Conservation (phyloP, 2,113 vertebrate genomes). For the Amia ocellicauda region DNA sequence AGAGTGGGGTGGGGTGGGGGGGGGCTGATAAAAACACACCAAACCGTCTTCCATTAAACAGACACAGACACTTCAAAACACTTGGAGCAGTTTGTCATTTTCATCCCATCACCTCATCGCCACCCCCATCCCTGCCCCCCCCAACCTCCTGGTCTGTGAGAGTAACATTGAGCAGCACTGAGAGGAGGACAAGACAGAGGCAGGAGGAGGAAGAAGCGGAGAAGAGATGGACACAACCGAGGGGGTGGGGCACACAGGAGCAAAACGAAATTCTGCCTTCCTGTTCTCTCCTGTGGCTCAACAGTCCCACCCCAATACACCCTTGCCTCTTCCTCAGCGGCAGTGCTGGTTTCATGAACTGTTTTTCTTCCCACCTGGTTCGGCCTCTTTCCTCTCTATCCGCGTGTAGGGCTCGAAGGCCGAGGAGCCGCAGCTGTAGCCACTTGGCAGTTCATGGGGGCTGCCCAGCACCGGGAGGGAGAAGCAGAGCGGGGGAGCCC, state of each 20-base stretch:
- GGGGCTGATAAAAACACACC: background rate
- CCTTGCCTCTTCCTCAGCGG: too few species aligned
- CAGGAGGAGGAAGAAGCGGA: too few species aligned
- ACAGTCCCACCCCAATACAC: too few species aligned
- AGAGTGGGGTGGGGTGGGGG: slow-evolving; percentile 7
- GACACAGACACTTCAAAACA: slow-evolving; percentile 26
- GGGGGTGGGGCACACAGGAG: slow-evolving; percentile 4
- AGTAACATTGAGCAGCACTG: too few species aligned
- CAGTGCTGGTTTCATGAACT: slow-evolving; percentile 54
- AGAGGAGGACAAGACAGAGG: too few species aligned
- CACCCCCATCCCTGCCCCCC: background rate
- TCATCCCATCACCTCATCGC: background rate
- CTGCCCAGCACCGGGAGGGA: slow-evolving; percentile 68
- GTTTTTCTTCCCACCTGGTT: slow-evolving; percentile 68
- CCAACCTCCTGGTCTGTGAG: too few species aligned
- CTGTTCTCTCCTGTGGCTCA: background rate
- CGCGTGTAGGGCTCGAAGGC: slow-evolving; percentile 89
- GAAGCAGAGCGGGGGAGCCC: slow-evolving; percentile 70
- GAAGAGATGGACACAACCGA: slow-evolving; percentile 16
- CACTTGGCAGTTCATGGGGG: slow-evolving; percentile 66
- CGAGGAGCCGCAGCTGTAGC: slow-evolving; percentile 75
- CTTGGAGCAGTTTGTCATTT: slow-evolving; percentile 14
- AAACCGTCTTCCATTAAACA: background rate
- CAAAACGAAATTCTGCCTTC: background rate
- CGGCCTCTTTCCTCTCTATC: slow-evolving; percentile 72